Percentiles rank a stretch among this genome's conserved stretches.
These are phyloP conservation scores for Clivina fossor DNA, from an alignment of 2,888 invertebrate species.

Conservation along the genomic window DNA sequence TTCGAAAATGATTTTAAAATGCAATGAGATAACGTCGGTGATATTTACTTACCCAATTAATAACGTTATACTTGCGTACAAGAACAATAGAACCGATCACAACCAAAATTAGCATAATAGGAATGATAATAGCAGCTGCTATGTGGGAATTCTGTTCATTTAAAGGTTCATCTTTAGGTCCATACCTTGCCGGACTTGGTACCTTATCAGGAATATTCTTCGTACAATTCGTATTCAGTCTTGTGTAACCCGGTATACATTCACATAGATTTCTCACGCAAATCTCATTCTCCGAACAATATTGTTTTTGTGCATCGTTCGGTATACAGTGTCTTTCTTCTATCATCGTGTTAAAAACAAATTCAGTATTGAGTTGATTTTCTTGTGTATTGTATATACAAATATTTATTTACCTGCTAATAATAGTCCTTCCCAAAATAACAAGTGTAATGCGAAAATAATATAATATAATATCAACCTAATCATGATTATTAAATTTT, in stretches of 20 bases:
- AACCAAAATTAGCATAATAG: slow-evolving; percentile 48
- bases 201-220: slow-evolving; percentile 32
- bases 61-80: slow-evolving; percentile 47
- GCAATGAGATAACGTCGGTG: too few relatives aligned
- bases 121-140: slow-evolving; percentile 48
- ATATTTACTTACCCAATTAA: slow-evolving; percentile 48
- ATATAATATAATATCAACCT: slow-evolving; percentile 19
- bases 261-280: slow-evolving; percentile 45
- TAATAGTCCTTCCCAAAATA: slow-evolving; percentile 18
- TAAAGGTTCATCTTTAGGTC: slow-evolving; percentile 43
- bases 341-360: slow-evolving; percentile 26
- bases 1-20: too few relatives aligned
- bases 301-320: slow-evolving; percentile 37
- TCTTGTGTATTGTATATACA: slow-evolving; percentile 12
- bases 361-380: slow-evolving; percentile 18
- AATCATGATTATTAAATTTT: slow-evolving; percentile 25
- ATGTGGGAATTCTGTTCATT: slow-evolving; percentile 45
- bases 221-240: slow-evolving; percentile 42
- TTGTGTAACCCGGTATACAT: slow-evolving; percentile 45
- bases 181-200: slow-evolving; percentile 42
- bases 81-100: slow-evolving; percentile 50
- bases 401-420: slow-evolving; percentile 21
- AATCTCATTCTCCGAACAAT: slow-evolving; percentile 45
- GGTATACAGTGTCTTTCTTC: slow-evolving; percentile 37
- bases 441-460: slow-evolving; percentile 20